Evolutionary conservation across 2,797 vertebrate genomes (phyloP).

Genomic region (Protosalanx chinensis): DNA sequence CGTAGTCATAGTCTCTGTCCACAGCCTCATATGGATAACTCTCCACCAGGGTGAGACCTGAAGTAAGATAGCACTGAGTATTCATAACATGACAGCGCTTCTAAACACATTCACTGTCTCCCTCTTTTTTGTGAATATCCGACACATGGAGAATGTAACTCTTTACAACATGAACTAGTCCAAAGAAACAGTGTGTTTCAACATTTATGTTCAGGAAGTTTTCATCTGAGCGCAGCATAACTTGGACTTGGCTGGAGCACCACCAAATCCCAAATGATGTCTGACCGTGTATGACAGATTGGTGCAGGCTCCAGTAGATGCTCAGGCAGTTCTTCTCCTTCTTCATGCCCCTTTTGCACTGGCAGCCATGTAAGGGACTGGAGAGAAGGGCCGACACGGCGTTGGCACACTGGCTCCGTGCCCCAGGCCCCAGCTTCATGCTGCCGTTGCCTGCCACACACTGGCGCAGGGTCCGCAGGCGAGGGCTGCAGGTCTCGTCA

Average conservation of each 20-base stretch:
- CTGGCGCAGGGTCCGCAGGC: conserved; percentile 86
- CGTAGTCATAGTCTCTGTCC: conserved; percentile 83
- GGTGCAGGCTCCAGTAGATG: conserved; percentile 94
- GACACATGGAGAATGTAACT: neutral
- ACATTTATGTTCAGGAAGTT: neutral
- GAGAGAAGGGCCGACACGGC: conserved; percentile 84
- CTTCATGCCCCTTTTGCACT: conserved; percentile 91
- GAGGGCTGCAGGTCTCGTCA: conserved; percentile 85
- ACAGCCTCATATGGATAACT: conserved; percentile 85
- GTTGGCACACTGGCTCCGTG: conserved; percentile 86
- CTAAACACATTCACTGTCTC: neutral
- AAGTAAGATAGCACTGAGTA: conserved; percentile 7
- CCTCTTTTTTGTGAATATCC: neutral
- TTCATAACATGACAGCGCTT: neutral
- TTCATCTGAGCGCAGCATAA: neutral
- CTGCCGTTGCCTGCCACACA: conserved; percentile 89
- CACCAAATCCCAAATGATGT: neutral
- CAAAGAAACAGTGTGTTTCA: conserved; percentile 1
- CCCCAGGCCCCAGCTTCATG: conserved; percentile 83
- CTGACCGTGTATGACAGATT: conserved; percentile 86
- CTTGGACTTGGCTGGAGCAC: neutral
- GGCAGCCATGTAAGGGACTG: conserved; percentile 87
- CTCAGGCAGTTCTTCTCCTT: conserved; percentile 92
- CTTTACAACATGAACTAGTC: neutral
- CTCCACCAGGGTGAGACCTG: conserved; percentile 86